Percentiles rank a stretch among this genome's conserved stretches.
phyloP scores from a whole-genome alignment of 2,888 invertebrate genomes.

The Colletes collaris region DNA sequence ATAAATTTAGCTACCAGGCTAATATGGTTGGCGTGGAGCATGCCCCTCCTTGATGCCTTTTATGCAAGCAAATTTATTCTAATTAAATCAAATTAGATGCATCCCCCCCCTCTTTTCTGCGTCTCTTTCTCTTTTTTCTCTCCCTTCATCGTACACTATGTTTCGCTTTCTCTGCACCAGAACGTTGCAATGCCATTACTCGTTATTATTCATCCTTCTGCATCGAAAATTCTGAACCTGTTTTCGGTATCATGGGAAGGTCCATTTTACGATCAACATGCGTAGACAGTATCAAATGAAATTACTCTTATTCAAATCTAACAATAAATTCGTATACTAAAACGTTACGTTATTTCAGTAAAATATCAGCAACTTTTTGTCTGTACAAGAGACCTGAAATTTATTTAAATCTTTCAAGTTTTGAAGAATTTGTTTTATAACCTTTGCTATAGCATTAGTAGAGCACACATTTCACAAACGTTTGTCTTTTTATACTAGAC shows the following conservation, averaged over 20 bases:
- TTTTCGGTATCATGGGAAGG: background rate
- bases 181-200: background rate
- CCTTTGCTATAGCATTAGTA: no score
- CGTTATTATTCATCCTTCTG: background rate
- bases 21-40: constrained; percentile 77
- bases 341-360: no score
- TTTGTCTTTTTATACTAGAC: no score
- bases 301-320: no score
- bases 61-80: constrained; percentile 80
- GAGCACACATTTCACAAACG: no score
- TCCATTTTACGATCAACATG: no score
- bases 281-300: no score
- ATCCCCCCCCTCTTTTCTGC: constrained; percentile 65
- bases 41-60: constrained; percentile 62
- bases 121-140: constrained; percentile 36
- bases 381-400: no score
- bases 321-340: no score
- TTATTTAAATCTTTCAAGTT: no score
- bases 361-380: no score
- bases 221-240: background rate
- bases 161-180: constrained; percentile 8
- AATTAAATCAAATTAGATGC: constrained; percentile 81
- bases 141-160: background rate
- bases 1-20: constrained; percentile 81
- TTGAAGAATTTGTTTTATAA: no score